Base-by-base conservation (phyloP, 2,113 vertebrate species). In the Solea senegalensis region DNA sequence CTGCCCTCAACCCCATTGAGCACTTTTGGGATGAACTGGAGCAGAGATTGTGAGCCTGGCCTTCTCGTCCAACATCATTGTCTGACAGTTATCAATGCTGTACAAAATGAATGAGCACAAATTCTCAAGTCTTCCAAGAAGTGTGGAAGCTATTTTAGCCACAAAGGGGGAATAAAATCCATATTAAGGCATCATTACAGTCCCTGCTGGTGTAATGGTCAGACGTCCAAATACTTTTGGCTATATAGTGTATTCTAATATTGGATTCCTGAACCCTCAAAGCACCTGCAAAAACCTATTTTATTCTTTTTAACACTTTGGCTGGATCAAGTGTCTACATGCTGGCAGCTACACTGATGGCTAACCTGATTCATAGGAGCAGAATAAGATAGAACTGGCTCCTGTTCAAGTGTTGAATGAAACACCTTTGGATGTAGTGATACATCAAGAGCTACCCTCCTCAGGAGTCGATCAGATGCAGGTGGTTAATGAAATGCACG, bases 291-390 rank as follows among this genome's bases (percentile, higher is more conserved):
- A 50, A 21, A 80, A 65, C 48, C 58, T 27, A 69, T 72, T 65
- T 76, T n/a, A 77, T 45, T 65, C 61, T 51, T 45, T 73, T 54
- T 69, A 81, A 13, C 67, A 45, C 40, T 62, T 64, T 74, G 51
- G 66, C 50, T 78, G 65, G 65, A 74, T 60, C 53, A 50, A 52
- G 57, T 48, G 39, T 53, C 34, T 50, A 68, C 60, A 59, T 15
- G 45, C 21, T 88, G 69, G 72, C 80, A 78, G 65, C 62, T 51
- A 60, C 54, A 65, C 54, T 78, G 69, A 68, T 45, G 69, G 67
- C 45, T 63, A 45, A 51, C 39, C 51, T 62, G 48, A 65, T 61
- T 65, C 59, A 69, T 45, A 51, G 51, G 60, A 56, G 48, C 53
- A 59, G 50, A 56, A 45, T 28, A 15, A 64, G 26, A 81, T 2